phyloP scores from a whole-genome alignment of 1,140 invertebrate genomes.

The Lordiphosa stackelbergi region DNA sequence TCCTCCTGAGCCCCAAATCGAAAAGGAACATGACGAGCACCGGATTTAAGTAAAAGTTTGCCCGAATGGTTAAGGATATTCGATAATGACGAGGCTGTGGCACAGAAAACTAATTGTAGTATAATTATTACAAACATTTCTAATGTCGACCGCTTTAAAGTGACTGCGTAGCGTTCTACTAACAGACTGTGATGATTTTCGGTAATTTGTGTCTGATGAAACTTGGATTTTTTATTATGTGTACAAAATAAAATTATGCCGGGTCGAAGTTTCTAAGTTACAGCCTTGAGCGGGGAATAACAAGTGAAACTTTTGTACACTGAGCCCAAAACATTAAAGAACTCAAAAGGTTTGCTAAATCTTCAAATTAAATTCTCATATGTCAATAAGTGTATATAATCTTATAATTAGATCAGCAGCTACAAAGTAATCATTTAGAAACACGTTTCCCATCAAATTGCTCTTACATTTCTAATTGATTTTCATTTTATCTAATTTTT shows the following conservation, averaged over 20 bases:
- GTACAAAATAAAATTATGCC: not conserved
- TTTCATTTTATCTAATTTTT: too few relatives aligned
- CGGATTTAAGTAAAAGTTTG: slow-evolving; percentile 1
- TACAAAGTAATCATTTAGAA: too few relatives aligned
- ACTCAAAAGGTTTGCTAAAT: too few relatives aligned
- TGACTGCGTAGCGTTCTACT: not conserved
- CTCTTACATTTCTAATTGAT: too few relatives aligned
- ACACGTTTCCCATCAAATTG: too few relatives aligned
- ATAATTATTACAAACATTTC: not conserved
- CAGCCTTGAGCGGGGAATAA: not conserved
- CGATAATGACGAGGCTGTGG: not conserved
- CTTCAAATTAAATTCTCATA: too few relatives aligned
- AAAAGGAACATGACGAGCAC: slow-evolving; percentile 7
- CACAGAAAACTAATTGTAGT: not conserved
- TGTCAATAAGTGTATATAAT: too few relatives aligned
- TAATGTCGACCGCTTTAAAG: not conserved
- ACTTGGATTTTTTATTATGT: not conserved
- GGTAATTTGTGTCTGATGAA: not conserved
- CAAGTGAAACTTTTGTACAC: slow-evolving; percentile 1
- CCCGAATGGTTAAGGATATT: slow-evolving; percentile 1
- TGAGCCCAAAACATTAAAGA: not conserved
- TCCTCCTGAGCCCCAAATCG: slow-evolving; percentile 6
- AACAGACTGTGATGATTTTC: not conserved
- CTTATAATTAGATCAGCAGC: too few relatives aligned
- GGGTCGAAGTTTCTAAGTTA: slow-evolving; percentile 5